Base-by-base conservation (phyloP, 2,888 invertebrate species). In the Ceramica pisi region DNA sequence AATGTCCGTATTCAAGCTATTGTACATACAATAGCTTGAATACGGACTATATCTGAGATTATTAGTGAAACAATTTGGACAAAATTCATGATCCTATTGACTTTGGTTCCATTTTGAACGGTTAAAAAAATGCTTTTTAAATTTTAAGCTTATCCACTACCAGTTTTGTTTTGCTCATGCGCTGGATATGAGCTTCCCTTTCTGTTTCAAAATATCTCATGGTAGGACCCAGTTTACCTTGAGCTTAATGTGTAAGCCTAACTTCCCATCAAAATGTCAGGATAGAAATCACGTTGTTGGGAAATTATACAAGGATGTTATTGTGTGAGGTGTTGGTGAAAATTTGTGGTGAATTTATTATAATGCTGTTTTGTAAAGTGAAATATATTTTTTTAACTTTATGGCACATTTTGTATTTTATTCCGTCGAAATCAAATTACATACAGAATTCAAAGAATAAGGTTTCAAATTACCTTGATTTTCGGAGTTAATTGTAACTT, bases 311-410 rank as follows among this genome's bases (percentile, higher is more conserved):
- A n/a, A 67, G 53, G 14, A 71, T 83, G 31, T n/a, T 55, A 44
- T 65, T 80, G 73, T 85, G 72, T 78, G 69, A 71, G 50, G 74
- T 77, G 63, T 70, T 16, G 19, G 74, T 85, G 68, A 68, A 82
- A 80, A 78, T 82, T 86, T 83, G 85, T 86, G 78, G 77, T 82
- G 67, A 60, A 61, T 73, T 71, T 72, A 56, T 51, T 70, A 63
- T 61, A 53, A 71, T 79, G 76, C 71, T 78, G 83, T 84, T 84
- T 78, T 82, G 81, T 87, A 75, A 77, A 73, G 81, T 83, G 81
- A 78, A 80, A 78, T 81, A 75, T 75, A 67, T 76, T 75, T 71
- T 83, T 81, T 77, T 71, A 86, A 85, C 69, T 70, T 77, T 78
- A 70, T 76, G 44, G n/a, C 46, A 68, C 21, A 53, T 60, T 53